These are phyloP conservation scores for Setophaga kirtlandii DNA, from an alignment of 2,113 vertebrate genomes.

Conservation along the genomic window DNA sequence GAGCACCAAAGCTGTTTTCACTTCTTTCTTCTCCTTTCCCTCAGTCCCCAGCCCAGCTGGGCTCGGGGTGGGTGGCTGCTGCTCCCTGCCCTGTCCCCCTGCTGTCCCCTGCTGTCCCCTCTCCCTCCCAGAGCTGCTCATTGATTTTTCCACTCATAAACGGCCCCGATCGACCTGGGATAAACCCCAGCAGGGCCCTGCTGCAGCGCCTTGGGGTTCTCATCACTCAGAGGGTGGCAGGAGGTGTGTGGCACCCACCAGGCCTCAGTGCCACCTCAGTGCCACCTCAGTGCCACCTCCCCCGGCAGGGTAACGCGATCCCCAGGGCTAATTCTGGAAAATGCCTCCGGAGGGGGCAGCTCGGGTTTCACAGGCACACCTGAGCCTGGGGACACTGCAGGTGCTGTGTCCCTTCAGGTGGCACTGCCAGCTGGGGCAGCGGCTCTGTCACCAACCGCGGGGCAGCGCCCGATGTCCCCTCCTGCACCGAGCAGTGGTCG, in stretches of 20 bases:
- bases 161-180: background rate
- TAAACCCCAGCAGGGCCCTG: rapidly evolving
- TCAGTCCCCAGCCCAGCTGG: background rate
- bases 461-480: background rate
- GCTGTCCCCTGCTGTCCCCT: background rate
- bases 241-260: rapidly evolving
- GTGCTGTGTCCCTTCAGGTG: background rate
- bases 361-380: conserved; percentile 19
- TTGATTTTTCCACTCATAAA: conserved; percentile 37
- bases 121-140: background rate
- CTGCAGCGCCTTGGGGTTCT: background rate
- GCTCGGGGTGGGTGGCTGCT: rapidly evolving
- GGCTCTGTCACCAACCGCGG: background rate
- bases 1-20: background rate
- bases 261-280: background rate
- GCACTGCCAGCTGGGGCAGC: rapidly evolving
- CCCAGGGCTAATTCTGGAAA: conserved; percentile 15
- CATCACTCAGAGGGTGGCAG: background rate
- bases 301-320: background rate
- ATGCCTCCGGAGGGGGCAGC: background rate
- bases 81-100: background rate
- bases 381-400: background rate
- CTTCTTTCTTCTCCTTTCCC: conserved; percentile 46
- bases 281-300: background rate
- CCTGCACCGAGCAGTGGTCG: background rate